phyloP scores from a whole-genome alignment of 2,797 vertebrate species.

The Cyclura pinguis region DNA sequence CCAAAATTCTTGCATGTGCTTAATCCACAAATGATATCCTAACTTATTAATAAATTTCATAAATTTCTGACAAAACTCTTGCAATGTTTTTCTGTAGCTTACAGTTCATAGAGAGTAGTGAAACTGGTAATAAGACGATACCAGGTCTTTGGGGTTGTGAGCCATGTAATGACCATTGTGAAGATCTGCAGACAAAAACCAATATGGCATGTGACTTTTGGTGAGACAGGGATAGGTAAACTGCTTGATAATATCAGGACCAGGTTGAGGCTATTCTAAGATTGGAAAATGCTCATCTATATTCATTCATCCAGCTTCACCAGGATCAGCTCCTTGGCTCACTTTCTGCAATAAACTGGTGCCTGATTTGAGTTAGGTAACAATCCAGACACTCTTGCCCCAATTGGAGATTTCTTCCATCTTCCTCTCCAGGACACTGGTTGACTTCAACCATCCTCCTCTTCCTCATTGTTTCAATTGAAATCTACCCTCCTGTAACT shows the following conservation, averaged over 20 bases:
- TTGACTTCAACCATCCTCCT: too few relatives aligned
- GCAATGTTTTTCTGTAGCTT: conserved; percentile 98
- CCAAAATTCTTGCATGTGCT: conserved; percentile 98
- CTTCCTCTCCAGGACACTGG: too few relatives aligned
- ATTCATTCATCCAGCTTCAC: conserved; percentile 98
- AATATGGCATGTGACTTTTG: conserved; percentile 97
- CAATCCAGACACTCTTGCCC: too few relatives aligned
- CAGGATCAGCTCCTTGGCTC: conserved; percentile 96
- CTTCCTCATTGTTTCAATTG: too few relatives aligned
- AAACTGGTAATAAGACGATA: conserved; percentile 98
- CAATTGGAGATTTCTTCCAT: too few relatives aligned
- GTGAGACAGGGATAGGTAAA: conserved; percentile 96
- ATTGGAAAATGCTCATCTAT: conserved; percentile 98
- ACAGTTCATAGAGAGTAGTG: conserved; percentile 97
- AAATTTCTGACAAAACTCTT: conserved; percentile 97
- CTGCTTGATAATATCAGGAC: conserved; percentile 98
- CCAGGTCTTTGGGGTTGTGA: conserved; percentile 97
- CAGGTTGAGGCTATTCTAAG: conserved; percentile 96
- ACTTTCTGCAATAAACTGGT: conserved; percentile 97
- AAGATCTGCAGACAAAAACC: conserved; percentile 94
- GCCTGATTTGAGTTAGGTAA: conserved; percentile 76
- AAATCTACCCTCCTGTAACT: too few relatives aligned
- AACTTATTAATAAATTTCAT: conserved; percentile 92
- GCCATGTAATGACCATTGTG: conserved; percentile 98
- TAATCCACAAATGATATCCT: conserved; percentile 99